Conservation (phyloP, 2,888 invertebrate genomes). For the Noctua janthina region DNA sequence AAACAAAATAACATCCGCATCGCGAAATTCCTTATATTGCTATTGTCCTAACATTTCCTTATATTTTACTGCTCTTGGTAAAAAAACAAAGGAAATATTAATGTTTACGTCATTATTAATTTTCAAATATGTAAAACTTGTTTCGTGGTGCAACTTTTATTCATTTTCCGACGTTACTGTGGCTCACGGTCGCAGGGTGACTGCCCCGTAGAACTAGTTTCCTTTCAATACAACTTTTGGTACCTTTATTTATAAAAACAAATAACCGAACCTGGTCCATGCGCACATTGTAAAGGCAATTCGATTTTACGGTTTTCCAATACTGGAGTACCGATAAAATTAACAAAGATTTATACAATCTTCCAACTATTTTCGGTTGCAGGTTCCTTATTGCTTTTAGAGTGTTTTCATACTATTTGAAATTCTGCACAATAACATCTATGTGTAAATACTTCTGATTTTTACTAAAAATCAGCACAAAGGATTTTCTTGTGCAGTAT, state of each 20-base stretch:
- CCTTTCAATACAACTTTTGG: conserved; percentile 35
- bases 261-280: conserved; percentile 4
- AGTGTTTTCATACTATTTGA: not conserved
- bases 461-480: not conserved
- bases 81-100: not conserved
- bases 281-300: conserved; percentile 13
- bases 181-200: conserved; percentile 33
- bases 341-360: not conserved
- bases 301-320: conserved; percentile 21
- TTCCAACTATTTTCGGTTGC: conserved; percentile 3
- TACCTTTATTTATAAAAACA: conserved; percentile 23
- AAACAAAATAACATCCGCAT: conserved; percentile 1
- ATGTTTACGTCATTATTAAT: conserved; percentile 6
- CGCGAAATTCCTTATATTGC: conserved; percentile 1
- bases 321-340: conserved; percentile 6
- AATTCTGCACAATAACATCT: not conserved
- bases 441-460: not conserved
- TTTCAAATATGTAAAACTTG: conserved; percentile 5
- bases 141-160: not conserved
- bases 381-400: not conserved
- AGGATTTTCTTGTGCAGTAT: not conserved
- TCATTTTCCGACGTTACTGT: conserved; percentile 23
- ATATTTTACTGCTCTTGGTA: not conserved
- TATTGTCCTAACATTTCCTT: conserved; percentile 13
- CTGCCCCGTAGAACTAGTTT: conserved; percentile 40